phyloP scores from a whole-genome alignment of 2,888 invertebrate genomes.

The Entomobrya multifasciata region DNA sequence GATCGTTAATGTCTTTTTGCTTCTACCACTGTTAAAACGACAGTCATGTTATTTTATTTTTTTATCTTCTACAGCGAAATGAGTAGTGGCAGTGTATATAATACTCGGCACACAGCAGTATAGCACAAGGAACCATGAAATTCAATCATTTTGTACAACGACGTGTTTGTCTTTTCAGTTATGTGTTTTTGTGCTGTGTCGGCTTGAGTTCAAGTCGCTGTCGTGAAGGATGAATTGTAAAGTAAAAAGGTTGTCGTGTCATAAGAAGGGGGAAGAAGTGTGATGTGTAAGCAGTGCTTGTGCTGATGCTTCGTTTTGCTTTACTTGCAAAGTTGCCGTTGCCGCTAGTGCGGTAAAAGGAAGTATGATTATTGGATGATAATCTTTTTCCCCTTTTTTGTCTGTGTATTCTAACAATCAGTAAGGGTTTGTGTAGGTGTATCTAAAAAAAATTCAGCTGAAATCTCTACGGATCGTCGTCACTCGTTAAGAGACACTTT shows the following conservation, averaged over 20 bases:
- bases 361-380: no score
- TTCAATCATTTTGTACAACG: slow-evolving; percentile 17
- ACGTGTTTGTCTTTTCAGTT: slow-evolving; percentile 19
- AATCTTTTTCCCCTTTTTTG: background rate
- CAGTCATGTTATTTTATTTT: background rate
- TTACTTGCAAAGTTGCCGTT: background rate
- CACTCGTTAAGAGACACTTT: slow-evolving; percentile 73
- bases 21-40: background rate
- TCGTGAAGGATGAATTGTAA: slow-evolving; percentile 32
- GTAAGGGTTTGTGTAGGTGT: background rate
- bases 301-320: background rate
- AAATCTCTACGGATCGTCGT: slow-evolving; percentile 69
- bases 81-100: no score
- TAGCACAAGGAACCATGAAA: no score
- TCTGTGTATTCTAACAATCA: background rate
- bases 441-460: slow-evolving; percentile 7
- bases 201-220: background rate
- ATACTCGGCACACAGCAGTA: background rate
- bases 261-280: slow-evolving; percentile 31
- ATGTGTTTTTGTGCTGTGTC: background rate
- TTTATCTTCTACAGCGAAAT: no score
- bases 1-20: background rate
- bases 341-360: no score
- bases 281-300: no score
- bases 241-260: slow-evolving; percentile 64